Conservation (phyloP, 2,797 vertebrate species). For the Hydrophis major region DNA sequence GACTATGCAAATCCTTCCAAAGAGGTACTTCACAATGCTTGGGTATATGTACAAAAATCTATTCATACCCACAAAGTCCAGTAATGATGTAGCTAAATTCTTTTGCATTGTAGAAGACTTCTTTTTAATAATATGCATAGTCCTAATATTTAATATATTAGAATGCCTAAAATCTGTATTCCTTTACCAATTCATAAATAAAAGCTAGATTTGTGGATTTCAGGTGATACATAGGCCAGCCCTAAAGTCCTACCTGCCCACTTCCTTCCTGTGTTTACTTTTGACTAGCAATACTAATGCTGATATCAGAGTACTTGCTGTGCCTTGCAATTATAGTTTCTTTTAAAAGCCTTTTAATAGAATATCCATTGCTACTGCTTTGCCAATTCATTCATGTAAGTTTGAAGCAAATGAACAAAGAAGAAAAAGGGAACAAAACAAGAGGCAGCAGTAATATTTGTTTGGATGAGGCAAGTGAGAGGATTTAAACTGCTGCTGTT, state of each 20-base stretch:
- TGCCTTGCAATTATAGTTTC: conserved; percentile 5
- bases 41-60: neutral
- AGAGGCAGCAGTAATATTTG: neutral
- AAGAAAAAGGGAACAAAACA: neutral
- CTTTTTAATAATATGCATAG: neutral
- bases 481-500: neutral
- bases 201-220: neutral
- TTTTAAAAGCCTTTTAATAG: conserved; percentile 23
- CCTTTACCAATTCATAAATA: neutral
- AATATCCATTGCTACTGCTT: conserved; percentile 3
- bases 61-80: neutral
- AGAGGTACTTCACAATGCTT: neutral
- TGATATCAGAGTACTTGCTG: conserved; percentile 23
- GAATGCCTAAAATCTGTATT: neutral
- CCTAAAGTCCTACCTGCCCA: conserved; percentile 22
- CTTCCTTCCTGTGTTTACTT: neutral
- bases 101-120: neutral
- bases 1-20: neutral
- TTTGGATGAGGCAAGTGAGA: neutral
- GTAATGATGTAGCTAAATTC: neutral
- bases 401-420: neutral
- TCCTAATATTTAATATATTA: neutral
- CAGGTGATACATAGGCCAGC: neutral
- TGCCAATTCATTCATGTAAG: neutral
- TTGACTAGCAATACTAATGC: neutral